phyloP scores from a whole-genome alignment of 2,888 invertebrate genomes.

The Orchestes rusci region DNA sequence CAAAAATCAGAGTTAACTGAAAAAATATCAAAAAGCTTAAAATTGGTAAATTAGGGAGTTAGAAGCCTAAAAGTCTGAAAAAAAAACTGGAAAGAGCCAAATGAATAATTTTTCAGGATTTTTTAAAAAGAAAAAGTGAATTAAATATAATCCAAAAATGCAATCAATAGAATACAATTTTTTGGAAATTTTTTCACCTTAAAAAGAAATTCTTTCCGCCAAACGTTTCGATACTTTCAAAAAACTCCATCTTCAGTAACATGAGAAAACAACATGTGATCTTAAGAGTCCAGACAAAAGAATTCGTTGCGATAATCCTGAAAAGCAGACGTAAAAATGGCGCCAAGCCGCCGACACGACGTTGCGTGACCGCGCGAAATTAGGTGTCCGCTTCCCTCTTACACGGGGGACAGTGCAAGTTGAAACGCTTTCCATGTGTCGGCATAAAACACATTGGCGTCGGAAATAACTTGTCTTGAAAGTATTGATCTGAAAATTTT shows the following conservation, averaged over 20 bases:
- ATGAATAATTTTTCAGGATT: too few species aligned
- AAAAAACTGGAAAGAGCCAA: too few species aligned
- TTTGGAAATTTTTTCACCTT: too few species aligned
- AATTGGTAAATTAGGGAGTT: too few species aligned
- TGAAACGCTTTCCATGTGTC: slow-evolving; percentile 18
- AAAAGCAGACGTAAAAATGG: slow-evolving; percentile 11
- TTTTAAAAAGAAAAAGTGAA: too few species aligned
- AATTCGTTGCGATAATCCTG: neutral
- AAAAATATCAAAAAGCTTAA: too few species aligned
- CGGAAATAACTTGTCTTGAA: too few species aligned
- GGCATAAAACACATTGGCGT: slow-evolving; percentile 14
- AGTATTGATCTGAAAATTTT: too few species aligned
- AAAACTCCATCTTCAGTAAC: neutral
- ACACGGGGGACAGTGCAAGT: slow-evolving; percentile 14
- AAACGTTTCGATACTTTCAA: neutral
- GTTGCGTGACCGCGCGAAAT: slow-evolving; percentile 24
- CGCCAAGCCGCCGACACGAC: slow-evolving; percentile 18
- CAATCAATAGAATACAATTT: too few species aligned
- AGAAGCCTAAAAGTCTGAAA: too few species aligned
- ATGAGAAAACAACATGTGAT: neutral
- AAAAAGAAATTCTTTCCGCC: neutral
- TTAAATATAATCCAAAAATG: too few species aligned
- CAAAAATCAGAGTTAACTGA: too few species aligned
- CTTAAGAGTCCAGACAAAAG: neutral
- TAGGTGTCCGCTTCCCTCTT: slow-evolving; percentile 13